Percentiles rank a stretch among this genome's conserved stretches.
Conservation (phyloP, 2,113 vertebrate species). For the Struthio camelus region DNA sequence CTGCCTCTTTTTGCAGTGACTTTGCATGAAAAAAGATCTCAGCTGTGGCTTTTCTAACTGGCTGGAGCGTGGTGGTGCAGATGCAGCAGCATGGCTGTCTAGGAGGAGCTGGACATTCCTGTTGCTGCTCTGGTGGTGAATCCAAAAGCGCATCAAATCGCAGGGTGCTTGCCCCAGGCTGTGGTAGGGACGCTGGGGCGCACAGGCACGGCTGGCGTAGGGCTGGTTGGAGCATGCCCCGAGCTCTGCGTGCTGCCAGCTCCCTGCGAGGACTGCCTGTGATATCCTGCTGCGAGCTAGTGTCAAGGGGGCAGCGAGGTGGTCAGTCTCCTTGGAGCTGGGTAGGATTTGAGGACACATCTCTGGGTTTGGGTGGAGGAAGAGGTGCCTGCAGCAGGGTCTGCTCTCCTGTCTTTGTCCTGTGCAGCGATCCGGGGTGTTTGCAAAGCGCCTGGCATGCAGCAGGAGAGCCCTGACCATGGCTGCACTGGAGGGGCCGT, state of each 20-base stretch:
- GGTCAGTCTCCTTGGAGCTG: background rate
- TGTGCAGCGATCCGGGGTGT: background rate
- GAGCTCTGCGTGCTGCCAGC: background rate
- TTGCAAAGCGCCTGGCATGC: background rate
- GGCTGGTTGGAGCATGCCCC: fast-evolving
- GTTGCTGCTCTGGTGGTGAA: fast-evolving
- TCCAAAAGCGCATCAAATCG: fast-evolving
- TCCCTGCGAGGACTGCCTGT: background rate
- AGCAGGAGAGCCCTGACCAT: background rate
- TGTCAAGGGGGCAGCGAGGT: too few relatives aligned
- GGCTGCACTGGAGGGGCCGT: background rate
- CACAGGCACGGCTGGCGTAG: fast-evolving
- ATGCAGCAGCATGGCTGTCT: background rate
- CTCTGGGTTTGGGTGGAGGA: background rate
- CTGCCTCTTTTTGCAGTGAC: background rate
- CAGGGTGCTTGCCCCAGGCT: background rate
- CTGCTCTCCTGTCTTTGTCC: background rate
- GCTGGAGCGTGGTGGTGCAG: fast-evolving
- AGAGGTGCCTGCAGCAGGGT: fast-evolving
- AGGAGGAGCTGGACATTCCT: background rate
- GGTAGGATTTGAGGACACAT: background rate
- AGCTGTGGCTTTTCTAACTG: fast-evolving
- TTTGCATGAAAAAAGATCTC: background rate
- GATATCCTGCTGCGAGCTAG: background rate
- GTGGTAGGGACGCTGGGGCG: fast-evolving